Evolutionary conservation across 1,140 invertebrate genomes (phyloP), one percentile per base, ranked within the genome.

Genomic region (Drosophila pallidifrons): DNA sequence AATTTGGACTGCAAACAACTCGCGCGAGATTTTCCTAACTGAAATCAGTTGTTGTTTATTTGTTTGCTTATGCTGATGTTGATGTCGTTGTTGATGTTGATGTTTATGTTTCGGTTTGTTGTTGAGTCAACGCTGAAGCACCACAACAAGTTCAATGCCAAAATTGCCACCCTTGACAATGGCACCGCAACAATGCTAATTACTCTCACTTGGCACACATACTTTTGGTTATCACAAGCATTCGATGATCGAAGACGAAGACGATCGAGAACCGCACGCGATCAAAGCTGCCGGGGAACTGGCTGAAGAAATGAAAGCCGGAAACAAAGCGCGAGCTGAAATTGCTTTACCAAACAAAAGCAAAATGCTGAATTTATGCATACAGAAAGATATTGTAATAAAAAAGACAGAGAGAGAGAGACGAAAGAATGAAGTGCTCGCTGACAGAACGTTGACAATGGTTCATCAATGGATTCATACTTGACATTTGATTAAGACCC

Each of bases 401-500:
- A 83, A 77, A 49, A 74, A 49, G 20, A 52, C 7, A 41, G 16
- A 47, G 32, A 41, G 30, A 55, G 58, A 38, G 46, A 51, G 32
- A 11, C 28, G 47, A 1, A 13, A 51, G 43, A 77, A 80, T 68
- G 73, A 79, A 87, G 77, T 83, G 80, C 66, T 73, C 30, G 8
- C 41, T 68, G 67, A 13, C 41, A 7, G 20, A 25, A 11, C 60
- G 67, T 59, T 57, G 75, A 70, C 59, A 64, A 60, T 60, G 52
- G 57, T 59, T 86, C 83, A 75, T 83, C 74, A 88, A 88, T 88
- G 85, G 81, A 88, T 89, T 89, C 81, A 88, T 74, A 88, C 85
- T 88, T 88, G 85, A 89, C 85, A 81, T 89, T 83, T 78, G 81
- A 76, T 88, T 89, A 79, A 74, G 61, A 70, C 57, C 60, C 60